phyloP scores from a whole-genome alignment of 2,888 invertebrate species.

The Eupithecia centaureata region DNA sequence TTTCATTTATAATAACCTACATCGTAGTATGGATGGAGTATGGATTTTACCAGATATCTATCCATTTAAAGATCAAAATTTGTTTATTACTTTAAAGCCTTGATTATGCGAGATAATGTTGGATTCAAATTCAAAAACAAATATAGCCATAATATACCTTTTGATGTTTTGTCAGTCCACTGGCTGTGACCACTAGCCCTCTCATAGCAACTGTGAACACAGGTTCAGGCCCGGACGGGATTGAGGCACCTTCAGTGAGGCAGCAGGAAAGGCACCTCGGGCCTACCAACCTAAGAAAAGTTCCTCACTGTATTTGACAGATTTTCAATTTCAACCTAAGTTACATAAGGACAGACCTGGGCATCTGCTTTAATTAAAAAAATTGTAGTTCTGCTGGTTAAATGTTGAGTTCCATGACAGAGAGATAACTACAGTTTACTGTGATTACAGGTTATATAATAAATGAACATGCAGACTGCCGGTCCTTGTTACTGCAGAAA shows the following conservation, averaged over 20 bases:
- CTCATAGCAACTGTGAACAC: slow-evolving; percentile 93
- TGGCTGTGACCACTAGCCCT: slow-evolving; percentile 86
- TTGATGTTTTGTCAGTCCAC: slow-evolving; percentile 78
- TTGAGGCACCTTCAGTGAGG: slow-evolving; percentile 86
- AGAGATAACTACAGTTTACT: not conserved
- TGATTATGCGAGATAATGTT: too few relatives aligned
- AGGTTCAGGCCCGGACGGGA: slow-evolving; percentile 90
- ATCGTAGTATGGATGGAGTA: too few relatives aligned
- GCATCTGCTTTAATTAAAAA: too few relatives aligned
- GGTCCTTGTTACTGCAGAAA: not conserved
- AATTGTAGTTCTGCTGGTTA: too few relatives aligned
- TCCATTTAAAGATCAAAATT: too few relatives aligned
- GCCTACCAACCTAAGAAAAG: slow-evolving; percentile 88
- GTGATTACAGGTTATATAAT: not conserved
- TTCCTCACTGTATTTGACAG: not conserved
- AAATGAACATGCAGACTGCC: not conserved
- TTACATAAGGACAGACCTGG: too few relatives aligned
- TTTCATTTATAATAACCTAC: too few relatives aligned
- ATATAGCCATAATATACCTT: too few relatives aligned
- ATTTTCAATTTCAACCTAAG: not conserved
- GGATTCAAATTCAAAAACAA: too few relatives aligned
- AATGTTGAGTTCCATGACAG: not conserved
- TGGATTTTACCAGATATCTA: too few relatives aligned
- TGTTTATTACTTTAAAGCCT: too few relatives aligned
- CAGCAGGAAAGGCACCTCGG: slow-evolving; percentile 92